Base-by-base conservation (phyloP, 2,113 vertebrate genomes). In the Heliornis fulica region DNA sequence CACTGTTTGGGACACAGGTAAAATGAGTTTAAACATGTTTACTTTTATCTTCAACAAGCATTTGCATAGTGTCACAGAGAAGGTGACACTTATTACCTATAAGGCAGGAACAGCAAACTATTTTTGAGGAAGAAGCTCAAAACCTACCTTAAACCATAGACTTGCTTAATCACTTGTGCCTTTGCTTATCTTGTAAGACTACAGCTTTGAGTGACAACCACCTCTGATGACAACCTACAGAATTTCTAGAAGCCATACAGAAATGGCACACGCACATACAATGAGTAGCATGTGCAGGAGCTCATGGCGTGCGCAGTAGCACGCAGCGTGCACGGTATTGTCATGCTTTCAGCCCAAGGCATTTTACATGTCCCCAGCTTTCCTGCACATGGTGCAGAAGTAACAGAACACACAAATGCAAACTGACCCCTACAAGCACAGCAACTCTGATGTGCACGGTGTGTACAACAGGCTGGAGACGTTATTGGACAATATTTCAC, bases 241-340 rank as follows among this genome's bases (percentile, higher is more conserved):
- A 78, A 20, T n/a, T 45, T 65, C 81, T 45, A 18, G 36, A 70
- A 71, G 32, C 28, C 64, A 57, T 32, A 29, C 32, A 50, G 41
- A 50, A 84, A 29, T 1, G 10, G 50, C 48, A 83, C 7, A 11
- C 0, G 3, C 21, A 9, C 21, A 9, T 16, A 17, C 20, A 56
- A 28, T 14, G 13, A 32, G 34, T 29, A 36, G 31, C 1, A 10
- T 5, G 16, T 8, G 22, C 26, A n/a, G n/a, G n/a, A n/a, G n/a
- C n/a, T n/a, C n/a, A n/a, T n/a, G n/a, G n/a, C n/a, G n/a, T n/a
- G n/a, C n/a, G n/a, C 23, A 61, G 3, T 10, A 45, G 31, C 23
- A 22, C 13, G 4, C 25, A 10, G 34, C 1, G 12, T 2, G 2
- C 15, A 31, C 57, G 19, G 7, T 8, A 56, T 3, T 15, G 28